Evolutionary conservation across 2,113 vertebrate genomes (phyloP), one percentile per base, ranked within the genome.

Genomic region (Neoarius graeffei): DNA sequence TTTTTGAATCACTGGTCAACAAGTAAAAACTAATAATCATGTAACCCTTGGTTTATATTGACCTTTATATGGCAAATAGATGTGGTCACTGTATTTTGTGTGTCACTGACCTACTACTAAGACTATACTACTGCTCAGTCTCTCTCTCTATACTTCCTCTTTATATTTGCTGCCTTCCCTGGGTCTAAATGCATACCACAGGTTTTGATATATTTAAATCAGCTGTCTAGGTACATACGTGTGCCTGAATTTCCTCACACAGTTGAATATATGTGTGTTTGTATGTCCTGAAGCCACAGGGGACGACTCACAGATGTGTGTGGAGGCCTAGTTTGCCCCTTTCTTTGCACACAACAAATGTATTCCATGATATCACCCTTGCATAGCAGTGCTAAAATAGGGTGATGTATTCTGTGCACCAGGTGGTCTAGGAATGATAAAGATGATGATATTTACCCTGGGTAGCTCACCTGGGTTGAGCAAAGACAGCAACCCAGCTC

Each of bases 281-380:
- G 71, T 71, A 66, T 86, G 88, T 84, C 42, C 89, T 14, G 42
- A 86, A 90, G 86, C 90, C 89, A 64, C 17, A n/a, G 86, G 86
- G 85, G 89, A 91, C 87, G 84, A 54, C 56, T 88, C 66, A 11
- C 91, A 91, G 90, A 91, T 91, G 91, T 89, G 71, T 52, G 30
- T 74, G 83, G 62, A 73, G 35, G 57, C 77, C 83, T 56, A 14
- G 27, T 42, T 48, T 35, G 42, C 35, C 52, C 48, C 69, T 79
- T 57, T 17, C 60, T 48, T 52, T 74, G 56, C 42, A 57, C 83
- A 86, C 59, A 60, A 86, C 83, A 80, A 87, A 73, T 84, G 30
- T n/a, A 66, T 81, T 23, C 64, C 87, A 79, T 85, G 74, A 87
- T 81, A 56, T 81, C 62, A 85, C 80, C 17, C 0, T 62, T 85